Evolutionary conservation across 2,888 invertebrate species (phyloP).

Genomic region (Drosophila glabriapex): DNA sequence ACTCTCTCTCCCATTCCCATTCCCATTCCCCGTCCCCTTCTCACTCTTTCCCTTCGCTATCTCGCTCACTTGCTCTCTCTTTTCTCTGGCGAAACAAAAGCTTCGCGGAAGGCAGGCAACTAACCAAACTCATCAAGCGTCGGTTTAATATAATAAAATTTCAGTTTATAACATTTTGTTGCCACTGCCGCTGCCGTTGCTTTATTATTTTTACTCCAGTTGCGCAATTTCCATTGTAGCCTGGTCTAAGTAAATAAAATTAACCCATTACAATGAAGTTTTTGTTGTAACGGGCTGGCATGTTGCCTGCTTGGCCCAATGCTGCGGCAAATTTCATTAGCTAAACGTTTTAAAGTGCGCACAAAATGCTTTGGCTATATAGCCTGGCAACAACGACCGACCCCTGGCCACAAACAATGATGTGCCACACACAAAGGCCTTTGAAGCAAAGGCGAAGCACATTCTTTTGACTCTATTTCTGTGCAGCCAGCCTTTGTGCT

Average conservation of each 20-base stretch:
- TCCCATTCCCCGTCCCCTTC: no score
- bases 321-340: slow-evolving; percentile 77
- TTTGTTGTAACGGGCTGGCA: slow-evolving; percentile 47
- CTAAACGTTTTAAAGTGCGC: slow-evolving; percentile 80
- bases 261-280: slow-evolving; percentile 82
- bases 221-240: slow-evolving; percentile 59
- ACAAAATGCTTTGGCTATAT: slow-evolving; percentile 60
- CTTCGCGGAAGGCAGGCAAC: slow-evolving; percentile 55
- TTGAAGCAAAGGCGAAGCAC: slow-evolving; percentile 74
- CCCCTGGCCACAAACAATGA: slow-evolving; percentile 53
- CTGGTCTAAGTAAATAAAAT: slow-evolving; percentile 75
- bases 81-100: slow-evolving; percentile 48
- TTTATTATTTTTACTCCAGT: slow-evolving; percentile 69
- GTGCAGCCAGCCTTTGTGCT: slow-evolving; percentile 55
- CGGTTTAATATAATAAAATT: slow-evolving; percentile 82
- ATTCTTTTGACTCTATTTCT: slow-evolving; percentile 77
- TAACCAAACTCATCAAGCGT: slow-evolving; percentile 81
- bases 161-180: slow-evolving; percentile 79
- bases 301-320: slow-evolving; percentile 32
- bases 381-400: slow-evolving; percentile 38
- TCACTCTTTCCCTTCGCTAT: background rate
- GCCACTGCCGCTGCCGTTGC: slow-evolving; percentile 43
- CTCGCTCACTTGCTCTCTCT: slow-evolving; percentile 6
- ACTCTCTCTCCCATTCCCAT: background rate
- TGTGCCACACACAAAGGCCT: slow-evolving; percentile 54